phyloP scores from a whole-genome alignment of 2,797 vertebrate species.

The Amblyraja radiata region DNA sequence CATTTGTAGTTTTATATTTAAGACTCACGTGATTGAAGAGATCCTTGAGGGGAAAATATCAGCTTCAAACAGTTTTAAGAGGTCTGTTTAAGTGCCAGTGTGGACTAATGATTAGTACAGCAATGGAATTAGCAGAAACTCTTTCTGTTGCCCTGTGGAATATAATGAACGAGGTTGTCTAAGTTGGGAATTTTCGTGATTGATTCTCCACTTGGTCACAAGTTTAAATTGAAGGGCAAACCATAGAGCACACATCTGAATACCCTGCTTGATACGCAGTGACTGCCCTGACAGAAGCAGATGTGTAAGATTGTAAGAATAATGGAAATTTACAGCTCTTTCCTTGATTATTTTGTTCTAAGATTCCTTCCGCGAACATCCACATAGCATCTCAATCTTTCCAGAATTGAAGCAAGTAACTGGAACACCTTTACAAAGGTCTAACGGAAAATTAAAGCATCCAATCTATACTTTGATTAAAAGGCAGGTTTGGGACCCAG shows the following conservation, averaged over 20 bases:
- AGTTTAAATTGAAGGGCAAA: neutral
- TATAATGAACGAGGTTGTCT: too few relatives aligned
- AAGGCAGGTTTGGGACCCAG: neutral
- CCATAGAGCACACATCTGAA: neutral
- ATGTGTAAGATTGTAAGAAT: neutral
- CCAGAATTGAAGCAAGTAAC: neutral
- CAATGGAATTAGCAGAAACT: neutral
- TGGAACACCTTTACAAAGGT: neutral
- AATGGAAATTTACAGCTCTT: neutral
- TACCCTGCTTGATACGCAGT: neutral
- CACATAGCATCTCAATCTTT: neutral
- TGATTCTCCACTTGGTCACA: neutral
- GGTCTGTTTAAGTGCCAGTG: neutral
- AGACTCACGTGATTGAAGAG: neutral
- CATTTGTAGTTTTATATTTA: neutral
- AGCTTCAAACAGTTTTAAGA: neutral
- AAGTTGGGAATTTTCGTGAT: neutral
- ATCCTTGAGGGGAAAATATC: neutral
- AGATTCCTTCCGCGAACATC: neutral
- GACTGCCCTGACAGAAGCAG: neutral
- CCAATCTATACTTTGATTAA: neutral
- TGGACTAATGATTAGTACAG: neutral
- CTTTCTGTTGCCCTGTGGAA: neutral
- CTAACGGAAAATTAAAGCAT: neutral
- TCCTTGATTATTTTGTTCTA: neutral